Evolutionary conservation across 2,113 vertebrate species (phyloP), one percentile per base, ranked within the genome.

Genomic region (Hydrolagus affinis): DNA sequence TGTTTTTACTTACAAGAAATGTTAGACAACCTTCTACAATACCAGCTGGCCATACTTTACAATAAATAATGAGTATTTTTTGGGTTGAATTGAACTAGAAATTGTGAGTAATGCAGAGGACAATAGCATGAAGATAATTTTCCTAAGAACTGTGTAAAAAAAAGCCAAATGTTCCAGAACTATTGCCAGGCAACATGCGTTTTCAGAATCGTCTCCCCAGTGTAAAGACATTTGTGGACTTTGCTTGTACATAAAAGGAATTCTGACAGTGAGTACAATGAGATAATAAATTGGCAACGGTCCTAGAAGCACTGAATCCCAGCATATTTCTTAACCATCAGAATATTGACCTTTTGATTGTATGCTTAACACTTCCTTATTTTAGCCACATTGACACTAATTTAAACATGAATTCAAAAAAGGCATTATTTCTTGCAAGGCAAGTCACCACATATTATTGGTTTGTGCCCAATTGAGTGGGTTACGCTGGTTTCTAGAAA

Each of bases 241-340:
- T 56, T 32, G 15, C 44, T 74, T 75, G 73, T 56, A 75, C 73
- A 21, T 75, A 75, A 75, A 56, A 75, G 73, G 73, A 75, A 75
- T 56, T 74, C 11, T 19, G 73, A 14, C 44, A 44, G 32, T 44
- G 44, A 56, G 73, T 44, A 75, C 30, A 75, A 75, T 75, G 73
- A 56, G 32, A 56, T 75, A 75, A 75, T 56, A 15, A 21, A 44
- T 44, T 75, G 73, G 30, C 73, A 75, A 56, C 10, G 21, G 56
- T 75, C 73, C 17, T 19, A 21, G 30, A 74, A 75, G 73, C 56
- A 44, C 21, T 44, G 56, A 56, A 75, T 56, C 8, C 73, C 32
- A 6, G 32, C 70, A 71, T 28, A 0, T 14, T 70, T 25, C 73
- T 21, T 19, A 75, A 75, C 19, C 72, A 44, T 17, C 30, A 74